Base-by-base conservation (phyloP, 2,797 vertebrate species). In the Pipistrellus pygmaeus region DNA sequence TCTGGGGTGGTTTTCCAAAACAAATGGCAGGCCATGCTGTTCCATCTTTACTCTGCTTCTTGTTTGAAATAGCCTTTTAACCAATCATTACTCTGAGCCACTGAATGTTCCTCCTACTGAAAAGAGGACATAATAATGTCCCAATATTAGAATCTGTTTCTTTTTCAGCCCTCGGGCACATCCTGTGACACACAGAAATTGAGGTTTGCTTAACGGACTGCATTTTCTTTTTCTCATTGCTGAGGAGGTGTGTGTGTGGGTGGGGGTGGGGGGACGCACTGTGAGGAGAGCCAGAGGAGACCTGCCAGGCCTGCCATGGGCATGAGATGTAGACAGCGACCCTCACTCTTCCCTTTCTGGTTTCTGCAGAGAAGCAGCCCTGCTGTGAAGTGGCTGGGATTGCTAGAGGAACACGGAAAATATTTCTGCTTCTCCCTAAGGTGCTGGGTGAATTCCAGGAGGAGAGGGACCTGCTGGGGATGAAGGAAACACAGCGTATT, bases 1-100 rank as follows among this genome's bases (percentile, higher is more conserved):
- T 69, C 32, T 2, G 1, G 11, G 18, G 11, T 12, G 17, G 21
- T 17, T 30, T 90, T 73, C 86, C 76, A 62, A 84, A 83, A 73
- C 35, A 80, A 88, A 72, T 14, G 38, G 23, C 38, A 20, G 80
- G 12, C 27, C 3, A 14, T 23, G 14, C 1, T 85, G 48, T 3
- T 88, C 18, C 3, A 35, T 95, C 80, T 94, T 85, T 91, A 62
- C 12, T 82, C 71, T 38, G 30, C 15, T 92, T 57, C 55, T 44
- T 55, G 6, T 35, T n/a, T 96, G 62, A 81, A 90, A 66, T 11
- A 60, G 32, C 1, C 3, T 88, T 81, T 77, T 85, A 80, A 66
- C 68, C 75, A 85, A 23, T 30, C 25, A 32, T 23, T 71, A 5
- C 30, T 48, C 3, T 86, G 55, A 57, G 44, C 30, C 21, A 6